phyloP scores from a whole-genome alignment of 1,140 invertebrate species.

The Monomorium pharaonis region DNA sequence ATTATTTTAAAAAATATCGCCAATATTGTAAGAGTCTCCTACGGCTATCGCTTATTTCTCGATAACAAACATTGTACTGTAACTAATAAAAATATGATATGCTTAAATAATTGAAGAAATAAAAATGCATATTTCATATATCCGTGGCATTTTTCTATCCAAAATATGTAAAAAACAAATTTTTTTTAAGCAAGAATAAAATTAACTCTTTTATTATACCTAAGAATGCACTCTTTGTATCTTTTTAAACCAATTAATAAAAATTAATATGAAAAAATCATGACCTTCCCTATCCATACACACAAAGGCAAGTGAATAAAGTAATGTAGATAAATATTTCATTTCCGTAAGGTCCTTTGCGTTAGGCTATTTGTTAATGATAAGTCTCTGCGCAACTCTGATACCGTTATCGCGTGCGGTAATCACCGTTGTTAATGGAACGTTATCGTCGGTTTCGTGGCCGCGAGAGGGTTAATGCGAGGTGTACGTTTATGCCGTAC shows the following conservation, averaged over 20 bases:
- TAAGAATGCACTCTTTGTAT: not conserved
- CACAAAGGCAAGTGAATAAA: not conserved
- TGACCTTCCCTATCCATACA: not conserved
- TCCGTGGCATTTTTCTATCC: too few relatives aligned
- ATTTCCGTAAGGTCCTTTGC: not conserved
- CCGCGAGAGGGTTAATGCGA: constrained; percentile 25
- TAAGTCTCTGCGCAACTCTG: not conserved
- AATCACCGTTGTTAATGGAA: constrained; percentile 46
- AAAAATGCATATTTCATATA: too few relatives aligned
- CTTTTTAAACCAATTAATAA: not conserved
- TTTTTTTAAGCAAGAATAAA: too few relatives aligned
- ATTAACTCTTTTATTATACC: not conserved
- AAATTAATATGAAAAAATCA: not conserved
- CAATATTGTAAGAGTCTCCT: too few relatives aligned
- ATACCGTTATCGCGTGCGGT: constrained; percentile 37
- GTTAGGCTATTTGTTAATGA: constrained; percentile 15
- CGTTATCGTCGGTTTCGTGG: constrained; percentile 5
- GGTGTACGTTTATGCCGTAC: constrained; percentile 15
- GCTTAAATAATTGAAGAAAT: too few relatives aligned
- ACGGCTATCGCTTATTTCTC: too few relatives aligned
- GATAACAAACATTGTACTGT: too few relatives aligned
- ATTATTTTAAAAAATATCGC: too few relatives aligned
- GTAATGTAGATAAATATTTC: not conserved
- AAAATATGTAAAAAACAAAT: too few relatives aligned
- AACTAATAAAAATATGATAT: too few relatives aligned